phyloP scores from a whole-genome alignment of 2,113 vertebrate genomes.

The Colossoma macropomum region DNA sequence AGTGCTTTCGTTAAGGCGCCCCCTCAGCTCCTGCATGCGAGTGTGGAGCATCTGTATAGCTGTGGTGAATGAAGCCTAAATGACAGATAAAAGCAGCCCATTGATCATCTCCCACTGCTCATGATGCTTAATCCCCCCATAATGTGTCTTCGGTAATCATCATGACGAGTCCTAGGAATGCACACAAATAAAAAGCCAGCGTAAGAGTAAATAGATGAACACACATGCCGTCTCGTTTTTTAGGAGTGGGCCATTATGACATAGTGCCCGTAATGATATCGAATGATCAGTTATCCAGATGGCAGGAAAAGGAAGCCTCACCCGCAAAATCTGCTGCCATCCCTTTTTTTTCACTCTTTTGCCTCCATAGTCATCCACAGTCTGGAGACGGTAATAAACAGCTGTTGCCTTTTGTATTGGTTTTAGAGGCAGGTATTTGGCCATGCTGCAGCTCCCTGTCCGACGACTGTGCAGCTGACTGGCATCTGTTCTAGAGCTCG shows the following conservation, averaged over 20 bases:
- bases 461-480: conserved; percentile 65
- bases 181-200: conserved; percentile 61
- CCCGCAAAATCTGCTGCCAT: conserved; percentile 38
- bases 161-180: conserved; percentile 64
- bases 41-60: conserved; percentile 36
- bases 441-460: conserved; percentile 63
- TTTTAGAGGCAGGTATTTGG: conserved; percentile 61
- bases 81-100: conserved; percentile 61
- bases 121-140: conserved; percentile 67
- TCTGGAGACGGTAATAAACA: conserved; percentile 70
- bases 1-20: conserved; percentile 16
- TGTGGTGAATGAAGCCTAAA: conserved; percentile 57
- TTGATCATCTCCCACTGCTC: conserved; percentile 69
- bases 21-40: conserved; percentile 21
- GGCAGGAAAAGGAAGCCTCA: conserved; percentile 61
- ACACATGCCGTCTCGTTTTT: conserved; percentile 58
- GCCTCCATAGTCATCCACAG: conserved; percentile 42
- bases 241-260: conserved; percentile 74
- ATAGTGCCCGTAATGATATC: conserved; percentile 66
- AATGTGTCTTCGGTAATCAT: conserved; percentile 73
- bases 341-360: conserved; percentile 34
- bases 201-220: conserved; percentile 58
- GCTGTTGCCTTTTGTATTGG: conserved; percentile 68
- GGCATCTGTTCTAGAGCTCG: conserved; percentile 65
- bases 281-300: conserved; percentile 79